Conservation (phyloP, 2,888 invertebrate species). For the Oscheius sp. region DNA sequence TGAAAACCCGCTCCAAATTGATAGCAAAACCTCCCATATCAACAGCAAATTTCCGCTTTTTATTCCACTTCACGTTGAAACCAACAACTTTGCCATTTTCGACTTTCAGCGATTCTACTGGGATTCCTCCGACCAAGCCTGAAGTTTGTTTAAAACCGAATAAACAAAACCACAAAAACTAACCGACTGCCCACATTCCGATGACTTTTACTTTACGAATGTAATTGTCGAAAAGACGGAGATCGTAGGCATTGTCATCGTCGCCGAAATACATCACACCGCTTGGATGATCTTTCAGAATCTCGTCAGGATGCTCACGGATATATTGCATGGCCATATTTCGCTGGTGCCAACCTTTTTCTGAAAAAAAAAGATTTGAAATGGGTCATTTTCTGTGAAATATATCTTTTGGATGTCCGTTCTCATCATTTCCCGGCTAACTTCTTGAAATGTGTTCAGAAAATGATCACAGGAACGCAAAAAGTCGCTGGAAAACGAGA, state of each 20-base stretch:
- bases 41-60: slow-evolving; percentile 57
- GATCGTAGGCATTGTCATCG: slow-evolving; percentile 57
- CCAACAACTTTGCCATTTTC: slow-evolving; percentile 55
- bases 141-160: not conserved
- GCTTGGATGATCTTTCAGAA: slow-evolving; percentile 3
- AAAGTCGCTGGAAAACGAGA: not conserved
- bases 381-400: not conserved
- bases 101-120: slow-evolving; percentile 59
- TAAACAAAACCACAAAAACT: slow-evolving; percentile 14
- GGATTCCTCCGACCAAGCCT: slow-evolving; percentile 61
- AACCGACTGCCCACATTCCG: slow-evolving; percentile 58
- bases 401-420: not conserved
- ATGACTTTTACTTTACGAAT: slow-evolving; percentile 50
- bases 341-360: slow-evolving; percentile 65
- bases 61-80: slow-evolving; percentile 60
- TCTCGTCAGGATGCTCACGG: slow-evolving; percentile 41
- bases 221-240: slow-evolving; percentile 49
- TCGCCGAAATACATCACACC: slow-evolving; percentile 58
- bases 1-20: slow-evolving; percentile 48
- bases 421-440: no score
- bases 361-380: slow-evolving; percentile 36
- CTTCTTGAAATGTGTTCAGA: no score
- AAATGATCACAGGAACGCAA: no score
- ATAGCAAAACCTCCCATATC: slow-evolving; percentile 68
- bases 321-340: slow-evolving; percentile 57